phyloP scores from a whole-genome alignment of 2,888 invertebrate genomes.

The Lepeophtheirus nordmannii region DNA sequence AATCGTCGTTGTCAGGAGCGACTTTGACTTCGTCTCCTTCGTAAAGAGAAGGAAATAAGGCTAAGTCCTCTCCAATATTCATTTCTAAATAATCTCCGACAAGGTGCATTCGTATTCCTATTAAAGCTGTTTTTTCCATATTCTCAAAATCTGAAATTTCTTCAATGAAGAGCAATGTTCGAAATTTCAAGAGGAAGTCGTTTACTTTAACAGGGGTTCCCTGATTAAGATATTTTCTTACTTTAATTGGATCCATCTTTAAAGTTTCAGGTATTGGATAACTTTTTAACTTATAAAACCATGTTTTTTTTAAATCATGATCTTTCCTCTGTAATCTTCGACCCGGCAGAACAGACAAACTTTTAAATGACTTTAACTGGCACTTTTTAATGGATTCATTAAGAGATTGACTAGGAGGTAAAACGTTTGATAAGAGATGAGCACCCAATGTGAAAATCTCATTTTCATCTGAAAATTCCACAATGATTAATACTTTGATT shows the following conservation, averaged over 20 bases:
- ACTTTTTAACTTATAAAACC: neutral
- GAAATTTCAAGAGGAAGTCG: slow-evolving; percentile 1
- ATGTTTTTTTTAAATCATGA: neutral
- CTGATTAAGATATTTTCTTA: neutral
- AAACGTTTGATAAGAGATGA: neutral
- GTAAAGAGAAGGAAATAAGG: neutral
- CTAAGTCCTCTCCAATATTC: neutral
- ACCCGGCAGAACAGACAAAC: neutral
- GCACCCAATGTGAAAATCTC: neutral
- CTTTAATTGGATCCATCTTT: neutral
- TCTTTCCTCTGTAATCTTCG: too few relatives aligned
- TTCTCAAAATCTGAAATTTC: neutral
- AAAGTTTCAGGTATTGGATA: neutral
- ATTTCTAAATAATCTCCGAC: neutral
- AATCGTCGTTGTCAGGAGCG: neutral
- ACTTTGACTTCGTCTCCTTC: neutral
- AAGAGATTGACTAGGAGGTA: slow-evolving; percentile 3
- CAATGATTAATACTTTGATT: neutral
- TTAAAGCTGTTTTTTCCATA: neutral
- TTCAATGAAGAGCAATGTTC: slow-evolving; percentile 2
- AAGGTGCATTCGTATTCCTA: neutral
- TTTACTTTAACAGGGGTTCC: neutral
- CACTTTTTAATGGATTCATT: slow-evolving; percentile 2
- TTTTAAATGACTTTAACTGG: neutral
- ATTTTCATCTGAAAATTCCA: neutral